phyloP scores from a whole-genome alignment of 1,140 invertebrate species.

The Metopolophium dirhodum region DNA sequence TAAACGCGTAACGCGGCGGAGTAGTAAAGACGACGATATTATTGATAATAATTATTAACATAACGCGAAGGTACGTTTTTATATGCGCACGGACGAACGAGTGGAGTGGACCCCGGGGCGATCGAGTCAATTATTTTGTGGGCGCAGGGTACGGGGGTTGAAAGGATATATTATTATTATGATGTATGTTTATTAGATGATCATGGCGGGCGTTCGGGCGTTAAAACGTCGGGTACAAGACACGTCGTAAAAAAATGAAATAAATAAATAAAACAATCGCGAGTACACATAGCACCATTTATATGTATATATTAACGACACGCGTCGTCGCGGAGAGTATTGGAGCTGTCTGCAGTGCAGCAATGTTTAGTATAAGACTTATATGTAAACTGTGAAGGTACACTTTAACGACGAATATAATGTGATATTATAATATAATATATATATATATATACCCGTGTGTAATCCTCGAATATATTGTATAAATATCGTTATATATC shows the following conservation, averaged over 20 bases:
- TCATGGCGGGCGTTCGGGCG: background rate
- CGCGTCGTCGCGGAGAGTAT: background rate
- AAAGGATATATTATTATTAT: background rate
- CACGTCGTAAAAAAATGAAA: background rate
- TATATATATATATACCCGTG: too few species aligned
- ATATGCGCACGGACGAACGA: background rate
- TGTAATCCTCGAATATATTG: background rate
- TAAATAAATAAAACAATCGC: background rate
- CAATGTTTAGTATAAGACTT: background rate
- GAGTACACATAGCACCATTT: background rate
- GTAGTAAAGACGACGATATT: background rate
- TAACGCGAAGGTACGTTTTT: background rate
- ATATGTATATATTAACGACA: background rate
- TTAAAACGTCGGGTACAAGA: background rate
- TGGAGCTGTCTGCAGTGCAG: background rate
- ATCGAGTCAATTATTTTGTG: background rate
- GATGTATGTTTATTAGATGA: background rate
- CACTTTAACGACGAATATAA: background rate
- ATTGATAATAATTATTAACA: background rate
- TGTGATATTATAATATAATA: too few species aligned
- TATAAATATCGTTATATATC: background rate
- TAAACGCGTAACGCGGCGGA: background rate
- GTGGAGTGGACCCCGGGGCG: background rate
- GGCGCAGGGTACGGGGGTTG: background rate
- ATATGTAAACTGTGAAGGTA: background rate